Evolutionary conservation across 2,797 vertebrate genomes (phyloP), one percentile per base, ranked within the genome.

Genomic region (Knipowitschia caucasica): DNA sequence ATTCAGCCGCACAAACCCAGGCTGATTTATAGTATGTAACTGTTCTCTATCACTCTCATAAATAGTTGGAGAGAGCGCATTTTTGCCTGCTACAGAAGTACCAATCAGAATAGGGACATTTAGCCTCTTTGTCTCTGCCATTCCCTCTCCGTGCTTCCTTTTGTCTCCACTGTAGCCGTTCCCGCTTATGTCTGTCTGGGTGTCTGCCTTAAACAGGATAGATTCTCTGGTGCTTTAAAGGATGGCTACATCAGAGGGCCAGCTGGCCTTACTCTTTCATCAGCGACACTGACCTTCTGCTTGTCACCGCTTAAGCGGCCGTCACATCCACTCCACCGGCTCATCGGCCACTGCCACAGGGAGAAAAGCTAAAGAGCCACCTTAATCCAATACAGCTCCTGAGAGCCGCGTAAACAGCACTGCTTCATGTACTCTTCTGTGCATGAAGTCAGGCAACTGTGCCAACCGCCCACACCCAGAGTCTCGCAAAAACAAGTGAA

Each of bases 211-310:
- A 86, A 88, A 84, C 67, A 82, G 83, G 83, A 89, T 85, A 70
- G 82, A 89, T 87, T 75, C 84, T 81, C 79, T 71, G 7, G 54
- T 65, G 67, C 74, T 82, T 81, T 86, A 89, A 87, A 87, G 80
- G 82, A 88, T 85, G 78, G 83, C 79, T 78, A 72, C 81, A 86
- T 86, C 78, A 78, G 72, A 83, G 80, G 80, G 75, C 83, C 81
- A 84, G 76, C 80, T 84, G 84, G 80, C 77, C 82, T 81, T 78
- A 71, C 79, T 88, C 85, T 77, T 88, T 86, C 85, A 83, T 86
- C 85, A 84, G 75, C 69, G 70, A 81, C 85, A 71, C 85, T 86
- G 82, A 86, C 84, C 84, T 86, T 86, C 83, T 86, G 84, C 83
- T 82, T 83, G 86, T 86, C 84, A 82, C 81, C 69, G 83, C 82